phyloP scores from a whole-genome alignment of 2,113 vertebrate species.

The Apaloderma vittatum region DNA sequence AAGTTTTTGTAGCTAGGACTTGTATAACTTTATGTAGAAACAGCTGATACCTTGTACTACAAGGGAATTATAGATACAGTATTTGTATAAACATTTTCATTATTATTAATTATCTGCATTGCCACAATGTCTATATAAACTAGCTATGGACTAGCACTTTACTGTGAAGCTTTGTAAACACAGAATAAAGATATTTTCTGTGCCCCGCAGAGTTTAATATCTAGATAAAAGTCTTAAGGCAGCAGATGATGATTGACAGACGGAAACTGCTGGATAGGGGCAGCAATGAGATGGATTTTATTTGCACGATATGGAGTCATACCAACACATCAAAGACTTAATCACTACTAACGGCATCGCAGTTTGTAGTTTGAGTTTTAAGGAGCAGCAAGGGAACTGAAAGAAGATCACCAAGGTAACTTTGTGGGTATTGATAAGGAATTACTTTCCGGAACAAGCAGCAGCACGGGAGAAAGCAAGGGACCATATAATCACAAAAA shows the following conservation, averaged over 20 bases:
- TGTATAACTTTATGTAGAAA: background rate
- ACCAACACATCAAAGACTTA: background rate
- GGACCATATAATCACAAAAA: accelerated
- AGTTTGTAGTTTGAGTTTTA: background rate
- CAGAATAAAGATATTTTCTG: background rate
- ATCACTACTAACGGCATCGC: background rate
- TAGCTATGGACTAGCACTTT: background rate
- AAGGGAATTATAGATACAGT: background rate
- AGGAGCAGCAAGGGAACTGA: background rate
- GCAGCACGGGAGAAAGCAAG: background rate
- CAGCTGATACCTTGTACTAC: background rate
- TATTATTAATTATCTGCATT: background rate
- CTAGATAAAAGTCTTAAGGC: background rate
- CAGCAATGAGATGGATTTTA: background rate
- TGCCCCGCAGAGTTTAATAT: background rate
- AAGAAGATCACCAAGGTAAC: background rate
- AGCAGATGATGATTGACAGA: background rate
- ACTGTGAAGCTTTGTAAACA: background rate
- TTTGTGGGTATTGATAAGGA: background rate
- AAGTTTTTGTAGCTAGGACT: background rate
- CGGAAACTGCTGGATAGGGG: background rate
- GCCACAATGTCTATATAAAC: background rate
- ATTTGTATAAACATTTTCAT: background rate
- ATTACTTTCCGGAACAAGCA: background rate
- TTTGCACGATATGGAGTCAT: background rate